Percentiles rank a stretch among this genome's conserved stretches.
These are phyloP conservation scores for Perodicticus potto DNA, from an alignment of 2,797 vertebrate species.

Conservation along the genomic window DNA sequence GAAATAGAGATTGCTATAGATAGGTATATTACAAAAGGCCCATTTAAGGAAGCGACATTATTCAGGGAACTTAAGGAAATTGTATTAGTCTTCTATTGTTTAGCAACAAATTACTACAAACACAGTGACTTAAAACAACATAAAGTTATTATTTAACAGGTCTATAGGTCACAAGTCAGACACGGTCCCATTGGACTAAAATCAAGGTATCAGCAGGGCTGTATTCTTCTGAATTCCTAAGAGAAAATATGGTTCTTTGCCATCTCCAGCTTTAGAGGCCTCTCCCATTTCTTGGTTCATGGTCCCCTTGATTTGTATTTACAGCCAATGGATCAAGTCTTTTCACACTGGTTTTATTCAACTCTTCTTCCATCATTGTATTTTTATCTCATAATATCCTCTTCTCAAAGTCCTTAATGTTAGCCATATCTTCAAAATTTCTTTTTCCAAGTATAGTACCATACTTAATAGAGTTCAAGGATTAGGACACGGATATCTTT, in stretches of 20 bases:
- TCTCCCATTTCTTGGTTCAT: neutral
- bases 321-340: neutral
- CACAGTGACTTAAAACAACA: neutral
- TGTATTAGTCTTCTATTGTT: neutral
- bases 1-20: neutral
- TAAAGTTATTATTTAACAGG: neutral
- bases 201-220: neutral
- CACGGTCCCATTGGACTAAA: neutral
- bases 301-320: neutral
- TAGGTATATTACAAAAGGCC: neutral
- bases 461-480: neutral
- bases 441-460: neutral
- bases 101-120: neutral
- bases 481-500: neutral
- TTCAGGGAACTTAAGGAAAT: conserved; percentile 7
- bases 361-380: neutral
- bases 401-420: neutral
- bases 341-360: neutral
- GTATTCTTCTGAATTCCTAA: neutral
- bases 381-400: neutral
- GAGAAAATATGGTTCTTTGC: neutral
- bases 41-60: neutral
- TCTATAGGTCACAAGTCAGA: neutral
- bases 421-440: conserved; percentile 11
- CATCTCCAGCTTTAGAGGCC: neutral